A percentile compares a stretch with the other conserved stretches of the same genome.
These are phyloP conservation scores for Willisornis vidua DNA, from an alignment of 2,113 vertebrate genomes.

Conservation along the genomic window DNA sequence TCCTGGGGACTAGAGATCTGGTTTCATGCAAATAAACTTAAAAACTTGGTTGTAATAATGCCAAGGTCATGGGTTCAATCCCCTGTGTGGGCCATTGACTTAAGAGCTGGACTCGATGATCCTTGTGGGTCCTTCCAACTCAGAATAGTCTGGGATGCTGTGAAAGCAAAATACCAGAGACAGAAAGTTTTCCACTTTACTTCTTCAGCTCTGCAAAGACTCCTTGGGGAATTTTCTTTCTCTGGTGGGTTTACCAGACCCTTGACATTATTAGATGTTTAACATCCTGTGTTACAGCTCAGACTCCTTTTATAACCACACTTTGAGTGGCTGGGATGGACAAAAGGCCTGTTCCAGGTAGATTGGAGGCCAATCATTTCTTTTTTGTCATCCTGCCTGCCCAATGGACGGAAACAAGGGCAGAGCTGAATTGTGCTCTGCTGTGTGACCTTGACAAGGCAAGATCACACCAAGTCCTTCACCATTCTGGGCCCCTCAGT, in stretches of 20 bases:
- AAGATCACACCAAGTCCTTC: accelerated
- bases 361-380: background rate
- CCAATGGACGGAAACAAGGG: background rate
- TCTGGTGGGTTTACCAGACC: background rate
- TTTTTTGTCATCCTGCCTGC: background rate
- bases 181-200: background rate
- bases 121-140: too few relatives aligned
- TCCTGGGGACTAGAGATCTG: background rate
- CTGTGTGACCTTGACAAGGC: background rate
- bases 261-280: background rate
- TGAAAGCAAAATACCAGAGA: background rate
- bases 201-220: background rate
- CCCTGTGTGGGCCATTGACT: too few relatives aligned
- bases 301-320: background rate
- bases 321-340: background rate
- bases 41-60: too few relatives aligned
- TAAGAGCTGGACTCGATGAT: too few relatives aligned
- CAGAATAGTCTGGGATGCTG: too few relatives aligned
- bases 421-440: background rate
- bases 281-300: background rate
- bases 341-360: background rate
- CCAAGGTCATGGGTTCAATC: too few relatives aligned
- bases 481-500: background rate
- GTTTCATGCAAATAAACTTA: background rate
- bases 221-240: background rate